Conservation (phyloP, 2,113 vertebrate genomes). For the Varanus komodoensis region DNA sequence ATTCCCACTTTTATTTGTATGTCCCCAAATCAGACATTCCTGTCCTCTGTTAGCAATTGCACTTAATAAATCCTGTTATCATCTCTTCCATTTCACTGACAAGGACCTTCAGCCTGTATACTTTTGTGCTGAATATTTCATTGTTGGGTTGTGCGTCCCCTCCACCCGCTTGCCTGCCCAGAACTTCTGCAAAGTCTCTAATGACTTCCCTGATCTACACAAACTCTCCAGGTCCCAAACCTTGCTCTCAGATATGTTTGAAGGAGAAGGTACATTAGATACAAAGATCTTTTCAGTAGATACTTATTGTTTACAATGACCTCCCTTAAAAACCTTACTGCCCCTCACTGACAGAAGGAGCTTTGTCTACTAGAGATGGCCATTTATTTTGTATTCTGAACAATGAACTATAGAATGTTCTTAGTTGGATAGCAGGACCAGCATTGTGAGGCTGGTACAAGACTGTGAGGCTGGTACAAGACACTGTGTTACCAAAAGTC, state of each 20-base stretch:
- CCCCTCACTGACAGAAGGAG: neutral
- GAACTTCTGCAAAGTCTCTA: neutral
- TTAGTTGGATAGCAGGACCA: neutral
- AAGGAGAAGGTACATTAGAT: neutral
- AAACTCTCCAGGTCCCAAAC: neutral
- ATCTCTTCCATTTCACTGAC: neutral
- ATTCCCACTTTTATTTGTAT: neutral
- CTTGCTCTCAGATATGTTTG: neutral
- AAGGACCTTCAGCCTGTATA: neutral
- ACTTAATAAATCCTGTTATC: slow-evolving; percentile 15
- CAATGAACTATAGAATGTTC: neutral
- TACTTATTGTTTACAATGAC: neutral
- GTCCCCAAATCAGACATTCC: neutral
- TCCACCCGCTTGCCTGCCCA: neutral
- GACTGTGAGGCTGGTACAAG: neutral
- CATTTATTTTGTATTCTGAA: neutral
- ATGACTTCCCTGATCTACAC: neutral
- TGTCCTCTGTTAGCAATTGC: neutral
- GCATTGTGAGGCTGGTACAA: neutral
- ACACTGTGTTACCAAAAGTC: too few relatives aligned
- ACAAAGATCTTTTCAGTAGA: neutral
- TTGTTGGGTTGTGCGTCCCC: neutral
- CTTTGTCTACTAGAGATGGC: neutral
- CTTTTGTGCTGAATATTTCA: neutral
- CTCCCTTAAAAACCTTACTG: neutral